Evolutionary conservation across 2,797 vertebrate genomes (phyloP), one percentile per base, ranked within the genome.

Genomic region (Pantherophis vulpinus): DNA sequence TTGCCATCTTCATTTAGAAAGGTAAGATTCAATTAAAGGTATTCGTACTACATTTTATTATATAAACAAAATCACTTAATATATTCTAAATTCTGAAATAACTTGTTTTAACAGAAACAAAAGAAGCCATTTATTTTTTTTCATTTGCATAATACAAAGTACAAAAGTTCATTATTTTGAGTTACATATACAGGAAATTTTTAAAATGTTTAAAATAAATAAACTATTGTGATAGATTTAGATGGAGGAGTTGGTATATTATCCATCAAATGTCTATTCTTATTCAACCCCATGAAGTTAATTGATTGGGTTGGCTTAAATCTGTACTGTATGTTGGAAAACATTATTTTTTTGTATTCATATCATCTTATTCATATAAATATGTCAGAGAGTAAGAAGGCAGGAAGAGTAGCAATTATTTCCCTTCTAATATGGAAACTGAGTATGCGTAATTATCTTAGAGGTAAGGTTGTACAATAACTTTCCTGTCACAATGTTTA

Each of bases 1-100:
- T 94, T 98, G 10, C 95, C 96, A 66, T 91, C 94, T 92, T 94
- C 96, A 1, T 94, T 97, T 59, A 97, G 94, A 97, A 98, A 98
- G 98, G 98, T 98, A 97, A 96, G 96, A 61, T 37, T 90, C 60
- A 89, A 58, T 8, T 1, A 74, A 92, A 60, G 55, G 2, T 47
- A 37, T 42, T 37, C 12, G 37, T 42, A 60, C 32, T 90, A 6
- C 29, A 32, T 55, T 55, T 47, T 29, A 32, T n/a, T n/a, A 11
- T n/a, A 20, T 47, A n/a, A n/a, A 55, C 70, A 66, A 92, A n/a
- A 86, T 66, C 88, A 79, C 37, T 47, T 59, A 23, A 32, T 90
- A 2, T 92, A 92, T 92, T 4, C 90, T 70, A 91, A 95, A 42
- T 93, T 86, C 92, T 94, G 27, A 92, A 94, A 93, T 92, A 88